Evolutionary conservation across 2,888 invertebrate genomes (phyloP).

Genomic region (Ophioninae sp.): DNA sequence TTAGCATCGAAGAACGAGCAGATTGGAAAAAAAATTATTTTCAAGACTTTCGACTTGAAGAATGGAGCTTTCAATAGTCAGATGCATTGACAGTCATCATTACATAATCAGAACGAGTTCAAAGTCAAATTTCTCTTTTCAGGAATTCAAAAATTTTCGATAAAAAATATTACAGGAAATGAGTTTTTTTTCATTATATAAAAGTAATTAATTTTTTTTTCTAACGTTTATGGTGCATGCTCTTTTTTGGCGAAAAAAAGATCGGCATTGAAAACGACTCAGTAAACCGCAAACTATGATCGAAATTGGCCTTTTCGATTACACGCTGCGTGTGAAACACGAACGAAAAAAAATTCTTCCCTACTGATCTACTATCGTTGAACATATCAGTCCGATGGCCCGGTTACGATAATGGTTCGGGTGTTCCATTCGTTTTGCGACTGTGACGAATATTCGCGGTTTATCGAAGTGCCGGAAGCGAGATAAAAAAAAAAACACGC

Average conservation of each 20-base stretch:
- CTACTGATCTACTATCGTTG: constrained; percentile 44
- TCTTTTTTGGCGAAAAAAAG: not conserved
- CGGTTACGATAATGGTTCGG: constrained; percentile 45
- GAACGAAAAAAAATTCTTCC: constrained; percentile 28
- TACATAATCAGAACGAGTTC: no score
- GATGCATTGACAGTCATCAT: no score
- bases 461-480: constrained; percentile 23
- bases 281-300: constrained; percentile 1
- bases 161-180: not conserved
- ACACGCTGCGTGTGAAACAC: not conserved
- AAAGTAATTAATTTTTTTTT: not conserved
- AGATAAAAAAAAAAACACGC: constrained; percentile 8
- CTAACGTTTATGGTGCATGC: no score
- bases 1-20: no score
- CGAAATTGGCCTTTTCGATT: constrained; percentile 33
- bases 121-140: not conserved
- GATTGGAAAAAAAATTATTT: not conserved
- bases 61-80: no score
- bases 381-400: constrained; percentile 30
- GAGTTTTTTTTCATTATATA: not conserved
- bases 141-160: not conserved
- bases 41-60: not conserved
- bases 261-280: not conserved
- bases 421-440: constrained; percentile 39
- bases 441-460: constrained; percentile 11